Conservation (phyloP, 2,888 invertebrate genomes). For the Embidobia sp. region DNA sequence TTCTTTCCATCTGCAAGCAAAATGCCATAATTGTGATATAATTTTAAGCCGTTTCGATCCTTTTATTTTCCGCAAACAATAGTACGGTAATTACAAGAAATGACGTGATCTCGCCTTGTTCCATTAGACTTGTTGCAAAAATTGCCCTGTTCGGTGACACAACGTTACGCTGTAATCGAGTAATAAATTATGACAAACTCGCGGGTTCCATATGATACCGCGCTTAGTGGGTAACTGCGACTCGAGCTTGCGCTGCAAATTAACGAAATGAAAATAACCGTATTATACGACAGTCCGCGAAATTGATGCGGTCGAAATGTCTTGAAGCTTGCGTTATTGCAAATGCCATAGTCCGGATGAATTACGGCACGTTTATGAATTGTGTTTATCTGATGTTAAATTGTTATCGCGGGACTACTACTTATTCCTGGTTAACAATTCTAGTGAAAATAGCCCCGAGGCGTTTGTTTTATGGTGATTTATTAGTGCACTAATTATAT, state of each 20-base stretch:
- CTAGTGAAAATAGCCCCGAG: neutral
- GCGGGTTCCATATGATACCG: conserved; percentile 17
- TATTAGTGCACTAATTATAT: conserved; percentile 12
- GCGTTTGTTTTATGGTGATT: no score
- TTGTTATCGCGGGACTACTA: conserved; percentile 14
- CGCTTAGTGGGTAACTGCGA: conserved; percentile 19
- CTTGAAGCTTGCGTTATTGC: conserved; percentile 23
- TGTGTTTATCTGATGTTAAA: conserved; percentile 10
- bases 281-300: conserved; percentile 8
- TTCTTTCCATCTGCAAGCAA: neutral
- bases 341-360: neutral
- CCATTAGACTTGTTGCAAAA: conserved; percentile 39
- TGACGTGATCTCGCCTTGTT: conserved; percentile 10
- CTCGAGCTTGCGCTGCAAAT: conserved; percentile 13
- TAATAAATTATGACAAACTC: conserved; percentile 31
- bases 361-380: conserved; percentile 9
- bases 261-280: conserved; percentile 41
- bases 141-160: conserved; percentile 31
- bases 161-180: conserved; percentile 23
- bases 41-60: conserved; percentile 19
- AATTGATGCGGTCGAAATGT: conserved; percentile 30
- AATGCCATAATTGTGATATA: conserved; percentile 6
- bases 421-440: conserved; percentile 33
- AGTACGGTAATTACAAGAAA: conserved; percentile 49
- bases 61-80: conserved; percentile 31